Conservation (phyloP, 2,113 vertebrate genomes). For the Oreotrochilus melanogaster region DNA sequence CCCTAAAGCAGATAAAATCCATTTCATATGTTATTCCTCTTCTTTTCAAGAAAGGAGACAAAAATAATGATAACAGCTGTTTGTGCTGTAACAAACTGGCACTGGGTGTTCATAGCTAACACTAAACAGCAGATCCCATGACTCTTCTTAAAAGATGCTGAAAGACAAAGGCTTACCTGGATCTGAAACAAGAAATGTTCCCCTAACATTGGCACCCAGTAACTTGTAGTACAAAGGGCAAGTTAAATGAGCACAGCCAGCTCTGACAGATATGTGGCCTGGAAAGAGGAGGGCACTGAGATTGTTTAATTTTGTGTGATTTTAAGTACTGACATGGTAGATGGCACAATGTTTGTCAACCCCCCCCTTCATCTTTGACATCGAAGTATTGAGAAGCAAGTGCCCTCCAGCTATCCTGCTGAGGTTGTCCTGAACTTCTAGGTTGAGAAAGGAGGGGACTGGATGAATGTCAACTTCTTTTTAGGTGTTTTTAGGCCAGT, state of each 20-base stretch:
- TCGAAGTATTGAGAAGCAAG: background rate
- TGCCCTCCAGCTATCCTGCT: background rate
- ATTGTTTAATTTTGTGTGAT: background rate
- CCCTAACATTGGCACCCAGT: background rate
- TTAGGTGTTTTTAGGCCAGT: background rate
- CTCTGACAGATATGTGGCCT: background rate
- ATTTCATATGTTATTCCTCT: slow-evolving; percentile 69
- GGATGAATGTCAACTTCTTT: background rate
- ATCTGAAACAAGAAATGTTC: background rate
- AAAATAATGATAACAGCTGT: slow-evolving; percentile 71
- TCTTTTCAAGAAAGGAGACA: slow-evolving; percentile 36
- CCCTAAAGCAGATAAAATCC: slow-evolving; percentile 73
- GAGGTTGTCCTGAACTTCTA: background rate
- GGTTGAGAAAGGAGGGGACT: background rate
- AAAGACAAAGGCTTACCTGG: slow-evolving; percentile 21
- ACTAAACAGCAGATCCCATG: slow-evolving; percentile 50
- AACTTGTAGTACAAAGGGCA: rapidly evolving
- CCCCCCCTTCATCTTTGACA: rapidly evolving
- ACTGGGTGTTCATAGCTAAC: background rate
- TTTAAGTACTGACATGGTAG: background rate
- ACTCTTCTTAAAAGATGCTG: background rate
- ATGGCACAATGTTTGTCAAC: background rate
- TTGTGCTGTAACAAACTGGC: slow-evolving; percentile 67
- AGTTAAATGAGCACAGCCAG: background rate
- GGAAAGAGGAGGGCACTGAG: background rate